Percentiles rank a stretch among this genome's conserved stretches.
Evolutionary conservation across 2,113 vertebrate species (phyloP).

Genomic region (Delphinus delphis): DNA sequence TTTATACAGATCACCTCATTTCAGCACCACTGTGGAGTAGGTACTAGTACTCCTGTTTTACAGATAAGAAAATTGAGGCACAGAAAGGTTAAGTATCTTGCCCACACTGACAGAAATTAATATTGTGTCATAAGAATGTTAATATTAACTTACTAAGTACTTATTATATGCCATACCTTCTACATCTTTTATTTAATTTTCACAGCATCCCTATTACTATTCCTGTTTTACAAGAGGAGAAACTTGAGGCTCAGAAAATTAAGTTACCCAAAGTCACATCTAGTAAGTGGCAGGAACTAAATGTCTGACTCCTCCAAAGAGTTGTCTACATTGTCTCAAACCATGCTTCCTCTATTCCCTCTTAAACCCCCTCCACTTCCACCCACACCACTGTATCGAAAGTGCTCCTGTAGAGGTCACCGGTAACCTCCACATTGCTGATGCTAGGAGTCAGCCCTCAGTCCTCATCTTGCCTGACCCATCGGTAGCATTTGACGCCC

Average conservation of each 20-base stretch:
- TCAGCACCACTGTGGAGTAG: not conserved
- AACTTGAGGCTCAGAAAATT: not conserved
- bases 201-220: not conserved
- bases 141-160: not conserved
- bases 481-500: not conserved
- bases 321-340: not conserved
- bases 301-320: not conserved
- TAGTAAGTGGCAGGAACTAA: not conserved
- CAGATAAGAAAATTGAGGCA: not conserved
- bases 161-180: not conserved
- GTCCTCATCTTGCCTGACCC: not conserved
- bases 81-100: not conserved
- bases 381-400: not conserved
- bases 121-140: not conserved
- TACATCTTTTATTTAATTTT: not conserved
- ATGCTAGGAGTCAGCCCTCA: not conserved
- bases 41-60: not conserved
- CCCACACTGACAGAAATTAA: not conserved
- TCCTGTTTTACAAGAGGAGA: not conserved
- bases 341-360: not conserved
- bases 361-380: not conserved
- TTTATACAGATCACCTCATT: not conserved
- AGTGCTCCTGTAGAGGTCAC: not conserved
- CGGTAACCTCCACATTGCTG: fast-evolving
- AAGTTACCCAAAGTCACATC: not conserved